These are phyloP conservation scores for Chrysolina oricalcia DNA, from an alignment of 2,888 invertebrate species.

Conservation along the genomic window DNA sequence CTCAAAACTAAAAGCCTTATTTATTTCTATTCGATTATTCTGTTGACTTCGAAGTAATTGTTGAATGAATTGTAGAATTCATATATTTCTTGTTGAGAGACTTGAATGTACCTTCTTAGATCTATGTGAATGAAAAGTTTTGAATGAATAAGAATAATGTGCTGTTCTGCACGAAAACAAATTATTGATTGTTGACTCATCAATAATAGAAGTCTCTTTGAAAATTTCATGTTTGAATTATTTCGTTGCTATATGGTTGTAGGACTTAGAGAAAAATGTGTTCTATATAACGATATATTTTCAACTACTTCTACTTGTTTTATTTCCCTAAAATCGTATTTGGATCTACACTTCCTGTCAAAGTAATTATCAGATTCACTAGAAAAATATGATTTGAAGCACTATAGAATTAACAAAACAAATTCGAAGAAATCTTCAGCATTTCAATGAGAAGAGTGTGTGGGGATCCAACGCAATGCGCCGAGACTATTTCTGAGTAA, in stretches of 20 bases:
- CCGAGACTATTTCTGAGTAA: too few relatives aligned
- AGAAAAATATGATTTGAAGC: too few relatives aligned
- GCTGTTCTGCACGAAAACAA: slow-evolving; percentile 25
- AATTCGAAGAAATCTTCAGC: too few relatives aligned
- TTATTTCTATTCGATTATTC: not conserved
- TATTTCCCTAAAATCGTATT: not conserved
- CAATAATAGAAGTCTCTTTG: not conserved
- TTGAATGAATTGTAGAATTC: not conserved
- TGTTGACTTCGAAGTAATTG: not conserved
- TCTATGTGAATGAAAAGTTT: slow-evolving; percentile 30
- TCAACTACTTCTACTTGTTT: not conserved
- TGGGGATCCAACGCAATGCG: too few relatives aligned
- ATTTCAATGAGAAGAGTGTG: too few relatives aligned
- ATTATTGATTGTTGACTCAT: not conserved
- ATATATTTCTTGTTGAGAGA: not conserved
- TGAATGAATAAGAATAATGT: slow-evolving; percentile 13
- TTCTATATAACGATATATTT: slow-evolving; percentile 4
- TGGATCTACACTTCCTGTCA: not conserved
- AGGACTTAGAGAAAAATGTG: not conserved
- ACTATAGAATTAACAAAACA: too few relatives aligned
- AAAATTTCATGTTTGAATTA: slow-evolving; percentile 22
- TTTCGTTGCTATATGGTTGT: slow-evolving; percentile 11
- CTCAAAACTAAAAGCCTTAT: not conserved
- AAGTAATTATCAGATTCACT: too few relatives aligned
- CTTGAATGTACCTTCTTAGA: slow-evolving; percentile 1